Evolutionary conservation across 2,113 vertebrate genomes (phyloP), one percentile per base, ranked within the genome.

Genomic region (Bujurquina vittata): DNA sequence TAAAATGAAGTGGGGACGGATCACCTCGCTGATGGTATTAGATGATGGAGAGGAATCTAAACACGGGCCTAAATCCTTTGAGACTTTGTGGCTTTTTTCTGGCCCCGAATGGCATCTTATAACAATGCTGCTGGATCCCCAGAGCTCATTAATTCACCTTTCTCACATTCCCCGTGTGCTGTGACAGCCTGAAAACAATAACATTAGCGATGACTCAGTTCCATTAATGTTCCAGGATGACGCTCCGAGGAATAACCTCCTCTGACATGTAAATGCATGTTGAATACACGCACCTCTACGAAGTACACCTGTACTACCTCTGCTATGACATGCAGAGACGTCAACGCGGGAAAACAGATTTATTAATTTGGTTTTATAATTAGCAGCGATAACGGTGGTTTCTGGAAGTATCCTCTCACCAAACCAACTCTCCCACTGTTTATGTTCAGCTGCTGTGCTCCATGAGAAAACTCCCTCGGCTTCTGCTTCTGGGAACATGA

Each of bases 401-500:
- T 35, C 4, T 52, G 4, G 9, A 15, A 18, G 55, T 52, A 18
- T 52, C 11, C 33, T 59, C 12, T 58, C 26, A 74, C 22, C 43
- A 61, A 77, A 49, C 5, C 56, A 12, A 12, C 37, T 29, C 10
- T 43, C 52, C 31, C 20, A 17, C 29, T 61, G 37, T 8, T 17
- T 20, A 35, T 31, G 23, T 18, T 12, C 43, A 52, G 35, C 52
- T 43, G 29, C 31, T 79, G 43, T 83, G 29, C 69, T 75, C 29
- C 15, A 67, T 74, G 62, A 69, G 61, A 84, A 88, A 80, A 65
- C 37, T 63, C 11, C 2, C 31, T 59, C 56, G 46, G 79, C 81
- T 81, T 67, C 65, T 37, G 75, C 80, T 90, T 84, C 75, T 84
- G 55, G 69, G 74, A 84, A 87, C 80, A 80, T 35, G 79, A 84